Evolutionary conservation across 2,113 vertebrate species (phyloP).

Genomic region (Coryphaenoides rupestris): DNA sequence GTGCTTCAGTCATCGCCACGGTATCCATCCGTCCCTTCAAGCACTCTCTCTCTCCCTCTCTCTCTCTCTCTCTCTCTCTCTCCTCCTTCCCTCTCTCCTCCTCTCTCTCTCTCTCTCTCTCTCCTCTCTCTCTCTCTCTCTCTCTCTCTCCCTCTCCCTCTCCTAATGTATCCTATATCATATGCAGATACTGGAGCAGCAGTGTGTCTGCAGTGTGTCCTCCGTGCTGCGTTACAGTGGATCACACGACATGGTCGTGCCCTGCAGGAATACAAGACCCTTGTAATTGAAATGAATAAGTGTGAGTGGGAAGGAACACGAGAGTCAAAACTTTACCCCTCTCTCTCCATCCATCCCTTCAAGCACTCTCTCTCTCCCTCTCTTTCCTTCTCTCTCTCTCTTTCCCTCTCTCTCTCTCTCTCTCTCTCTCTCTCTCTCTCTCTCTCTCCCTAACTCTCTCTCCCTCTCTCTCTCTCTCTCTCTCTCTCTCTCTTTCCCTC

Average conservation of each 20-base stretch:
- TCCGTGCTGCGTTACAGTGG: slow-evolving; percentile 52
- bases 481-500: slow-evolving; percentile 27
- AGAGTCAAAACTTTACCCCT: slow-evolving; percentile 39
- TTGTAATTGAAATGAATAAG: slow-evolving; percentile 72
- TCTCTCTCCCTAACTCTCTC: too few relatives aligned
- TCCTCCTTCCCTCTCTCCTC: background rate
- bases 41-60: background rate
- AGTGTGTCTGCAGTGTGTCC: slow-evolving; percentile 54
- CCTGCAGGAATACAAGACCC: slow-evolving; percentile 70
- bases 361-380: slow-evolving; percentile 30
- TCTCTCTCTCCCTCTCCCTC: slow-evolving; percentile 6
- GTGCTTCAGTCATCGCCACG: too few relatives aligned
- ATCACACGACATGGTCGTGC: slow-evolving; percentile 66
- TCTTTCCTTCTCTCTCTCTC: slow-evolving; percentile 14
- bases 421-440: slow-evolving; percentile 1
- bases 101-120: background rate
- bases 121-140: background rate
- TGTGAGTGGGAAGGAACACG: slow-evolving; percentile 57
- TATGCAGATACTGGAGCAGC: slow-evolving; percentile 69
- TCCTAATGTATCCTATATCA: slow-evolving; percentile 62
- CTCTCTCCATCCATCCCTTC: background rate
- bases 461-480: slow-evolving; percentile 13
- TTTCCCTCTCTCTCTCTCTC: background rate
- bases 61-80: background rate
- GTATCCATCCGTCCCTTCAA: too few relatives aligned